Base-by-base conservation (phyloP, 2,888 invertebrate genomes). In the Parnassius orleans region DNA sequence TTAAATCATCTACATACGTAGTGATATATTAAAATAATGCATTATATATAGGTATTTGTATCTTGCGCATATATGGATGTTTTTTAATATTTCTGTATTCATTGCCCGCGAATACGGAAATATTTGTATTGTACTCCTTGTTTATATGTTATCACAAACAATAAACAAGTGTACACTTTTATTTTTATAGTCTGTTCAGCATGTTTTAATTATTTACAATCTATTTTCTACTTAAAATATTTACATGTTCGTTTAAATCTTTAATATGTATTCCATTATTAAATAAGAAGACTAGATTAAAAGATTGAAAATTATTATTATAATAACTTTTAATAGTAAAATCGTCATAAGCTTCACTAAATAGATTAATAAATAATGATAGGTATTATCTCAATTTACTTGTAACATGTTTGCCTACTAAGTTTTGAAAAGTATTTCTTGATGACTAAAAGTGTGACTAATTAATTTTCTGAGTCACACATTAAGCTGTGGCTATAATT, bases 71-170 rank as follows among this genome's bases (percentile, higher is more conserved):
- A 58, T 57, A 63, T 56, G 53, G 55, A 33, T 33, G 33, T 33
- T 33, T 1, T 1, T 15, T 63, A 70, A 77, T 75, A 82, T 84
- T 83, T 84, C 80, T 82, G 80, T 72, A 87, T 79, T 85, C 82
- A 91, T 91, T 91, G 90, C 90, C 90, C 90, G 60, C 57, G 84
- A 89, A 78, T 84, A 80, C 80, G 84, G 79, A 86, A 85, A 85
- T 78, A 76, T 75, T 69, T 65, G 70, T 68, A 74, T 66, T 57
- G 44, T 61, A 48, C 53, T 58, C 19, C 43, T 50, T 33, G 53
- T 47, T 42, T 41, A 55, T 54, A 33, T 33, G 33, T 33, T 33
- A 33, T 33, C 33, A 33, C 33, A 51, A 53, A 53, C 19, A 12
- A 48, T 59, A 14, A 57, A 51, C 50, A 67, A 57, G 61, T 57